Evolutionary conservation across 2,888 invertebrate genomes (phyloP).

Genomic region (Drosophila setosimentum): DNA sequence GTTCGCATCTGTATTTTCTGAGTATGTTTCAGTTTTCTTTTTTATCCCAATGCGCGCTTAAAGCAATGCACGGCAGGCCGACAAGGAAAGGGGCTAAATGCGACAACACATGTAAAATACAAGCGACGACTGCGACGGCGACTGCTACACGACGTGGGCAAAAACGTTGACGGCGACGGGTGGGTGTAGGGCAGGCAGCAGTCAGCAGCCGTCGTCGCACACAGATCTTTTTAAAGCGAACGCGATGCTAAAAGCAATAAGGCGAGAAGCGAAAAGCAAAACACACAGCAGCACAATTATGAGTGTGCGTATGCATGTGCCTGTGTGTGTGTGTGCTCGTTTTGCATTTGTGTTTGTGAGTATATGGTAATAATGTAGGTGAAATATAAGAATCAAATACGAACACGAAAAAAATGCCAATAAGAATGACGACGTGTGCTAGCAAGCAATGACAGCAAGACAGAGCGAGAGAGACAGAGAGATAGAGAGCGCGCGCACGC

Average conservation of each 20-base stretch:
- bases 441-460: slow-evolving; percentile 37
- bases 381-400: slow-evolving; percentile 69
- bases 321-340: slow-evolving; percentile 15
- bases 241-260: slow-evolving; percentile 55
- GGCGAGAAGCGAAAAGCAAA: slow-evolving; percentile 63
- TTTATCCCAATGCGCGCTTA: slow-evolving; percentile 17
- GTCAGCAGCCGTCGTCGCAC: slow-evolving; percentile 39
- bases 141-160: slow-evolving; percentile 27
- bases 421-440: slow-evolving; percentile 65
- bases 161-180: slow-evolving; percentile 36
- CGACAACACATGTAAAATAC: slow-evolving; percentile 67
- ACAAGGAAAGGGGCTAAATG: slow-evolving; percentile 46
- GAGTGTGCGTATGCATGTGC: slow-evolving; percentile 24
- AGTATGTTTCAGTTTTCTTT: slow-evolving; percentile 19
- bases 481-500: slow-evolving; percentile 8
- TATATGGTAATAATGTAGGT: slow-evolving; percentile 65
- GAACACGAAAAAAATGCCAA: slow-evolving; percentile 52
- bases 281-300: slow-evolving; percentile 62
- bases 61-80: slow-evolving; percentile 3
- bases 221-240: slow-evolving; percentile 68
- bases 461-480: slow-evolving; percentile 34
- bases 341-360: slow-evolving; percentile 29
- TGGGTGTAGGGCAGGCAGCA: slow-evolving; percentile 49
- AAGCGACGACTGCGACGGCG: slow-evolving; percentile 31
- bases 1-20: slow-evolving; percentile 22